These are phyloP conservation scores for Plestiodon gilberti DNA, from an alignment of 2,113 vertebrate species.

Conservation along the genomic window DNA sequence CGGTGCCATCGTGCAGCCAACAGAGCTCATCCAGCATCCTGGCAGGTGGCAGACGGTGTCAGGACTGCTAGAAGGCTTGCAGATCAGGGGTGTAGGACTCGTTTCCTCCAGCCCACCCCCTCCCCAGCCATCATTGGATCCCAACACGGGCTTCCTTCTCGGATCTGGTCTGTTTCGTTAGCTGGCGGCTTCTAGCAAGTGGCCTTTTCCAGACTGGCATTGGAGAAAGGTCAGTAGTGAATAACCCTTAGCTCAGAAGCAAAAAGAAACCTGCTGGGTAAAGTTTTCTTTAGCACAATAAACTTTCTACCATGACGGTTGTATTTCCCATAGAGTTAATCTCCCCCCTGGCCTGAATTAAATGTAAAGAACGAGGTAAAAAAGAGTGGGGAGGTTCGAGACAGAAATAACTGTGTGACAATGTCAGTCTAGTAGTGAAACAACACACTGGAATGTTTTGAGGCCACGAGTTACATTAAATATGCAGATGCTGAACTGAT, in stretches of 20 bases:
- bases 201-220: neutral
- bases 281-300: neutral
- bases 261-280: neutral
- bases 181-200: neutral
- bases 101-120: neutral
- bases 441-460: neutral
- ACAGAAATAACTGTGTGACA: neutral
- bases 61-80: neutral
- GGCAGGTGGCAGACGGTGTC: conserved; percentile 20
- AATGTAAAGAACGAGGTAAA: neutral
- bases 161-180: neutral
- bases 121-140: neutral
- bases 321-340: neutral
- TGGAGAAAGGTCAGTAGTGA: neutral
- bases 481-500: neutral
- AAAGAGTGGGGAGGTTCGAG: neutral
- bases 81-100: neutral
- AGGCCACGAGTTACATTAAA: neutral
- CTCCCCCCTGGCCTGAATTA: fast-evolving
- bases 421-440: neutral
- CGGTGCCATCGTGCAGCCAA: neutral
- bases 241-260: neutral
- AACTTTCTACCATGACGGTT: neutral
- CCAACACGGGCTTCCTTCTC: neutral
- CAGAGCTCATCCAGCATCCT: conserved; percentile 12